Percentiles rank a stretch among this genome's conserved stretches.
phyloP scores from a whole-genome alignment of 1,140 invertebrate genomes.

The Condylostylus longicornis region DNA sequence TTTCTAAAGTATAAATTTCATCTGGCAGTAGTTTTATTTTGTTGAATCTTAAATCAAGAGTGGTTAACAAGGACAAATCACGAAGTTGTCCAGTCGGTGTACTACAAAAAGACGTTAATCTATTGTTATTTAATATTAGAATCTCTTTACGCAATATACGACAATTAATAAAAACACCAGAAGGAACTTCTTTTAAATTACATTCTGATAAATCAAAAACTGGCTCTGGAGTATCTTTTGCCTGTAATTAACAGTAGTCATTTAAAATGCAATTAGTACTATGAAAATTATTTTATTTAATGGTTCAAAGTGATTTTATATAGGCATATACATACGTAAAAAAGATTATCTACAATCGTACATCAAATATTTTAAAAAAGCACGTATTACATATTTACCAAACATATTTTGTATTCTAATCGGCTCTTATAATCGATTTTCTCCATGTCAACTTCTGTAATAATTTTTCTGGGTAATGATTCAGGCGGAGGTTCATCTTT shows the following conservation, averaged over 20 bases:
- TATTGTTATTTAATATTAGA: constrained; percentile 50
- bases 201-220: constrained; percentile 61
- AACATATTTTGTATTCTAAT: constrained; percentile 37
- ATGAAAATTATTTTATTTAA: neutral
- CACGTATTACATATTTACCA: constrained; percentile 32
- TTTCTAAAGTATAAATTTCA: constrained; percentile 44
- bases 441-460: neutral
- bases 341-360: neutral
- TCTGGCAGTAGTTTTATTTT: constrained; percentile 43
- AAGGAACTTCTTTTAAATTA: constrained; percentile 48
- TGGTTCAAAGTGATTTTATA: neutral
- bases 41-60: constrained; percentile 58
- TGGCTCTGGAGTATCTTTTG: constrained; percentile 57
- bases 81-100: constrained; percentile 51
- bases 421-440: constrained; percentile 36
- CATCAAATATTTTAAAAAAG: neutral
- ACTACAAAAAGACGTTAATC: too few relatives aligned
- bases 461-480: neutral
- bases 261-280: neutral
- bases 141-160: constrained; percentile 60
- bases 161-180: constrained; percentile 59
- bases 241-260: constrained; percentile 46
- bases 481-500: constrained; percentile 2
- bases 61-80: constrained; percentile 49
- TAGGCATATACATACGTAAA: neutral